Conservation (phyloP, 1,140 invertebrate species). For the Wasmannia auropunctata region DNA sequence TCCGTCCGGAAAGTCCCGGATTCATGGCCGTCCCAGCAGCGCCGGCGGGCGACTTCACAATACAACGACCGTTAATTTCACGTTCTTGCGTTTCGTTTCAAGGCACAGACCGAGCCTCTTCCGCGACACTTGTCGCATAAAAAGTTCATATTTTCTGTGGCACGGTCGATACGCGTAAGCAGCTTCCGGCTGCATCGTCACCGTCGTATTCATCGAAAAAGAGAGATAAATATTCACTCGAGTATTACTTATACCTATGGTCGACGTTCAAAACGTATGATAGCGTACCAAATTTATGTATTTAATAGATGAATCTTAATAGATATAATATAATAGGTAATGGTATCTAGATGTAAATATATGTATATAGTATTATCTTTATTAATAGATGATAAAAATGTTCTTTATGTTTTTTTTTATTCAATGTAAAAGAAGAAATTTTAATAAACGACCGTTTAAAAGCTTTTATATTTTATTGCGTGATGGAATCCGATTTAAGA, state of each 20-base stretch:
- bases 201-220: background rate
- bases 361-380: background rate
- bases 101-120: background rate
- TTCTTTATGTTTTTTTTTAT: background rate
- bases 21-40: background rate
- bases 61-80: conserved; percentile 19
- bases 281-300: background rate
- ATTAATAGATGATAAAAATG: background rate
- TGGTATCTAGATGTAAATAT: background rate
- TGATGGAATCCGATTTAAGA: background rate
- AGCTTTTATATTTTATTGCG: background rate
- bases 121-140: background rate
- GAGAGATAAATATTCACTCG: background rate
- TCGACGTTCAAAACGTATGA: background rate
- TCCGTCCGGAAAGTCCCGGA: background rate
- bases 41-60: background rate
- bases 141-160: conserved; percentile 20
- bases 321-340: background rate
- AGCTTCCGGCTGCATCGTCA: conserved; percentile 14
- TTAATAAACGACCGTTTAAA: background rate
- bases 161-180: conserved; percentile 17
- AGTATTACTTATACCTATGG: background rate
- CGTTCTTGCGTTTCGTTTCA: background rate
- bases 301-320: background rate
- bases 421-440: background rate